phyloP scores from a whole-genome alignment of 2,113 vertebrate species.

The Climacteris rufus region DNA sequence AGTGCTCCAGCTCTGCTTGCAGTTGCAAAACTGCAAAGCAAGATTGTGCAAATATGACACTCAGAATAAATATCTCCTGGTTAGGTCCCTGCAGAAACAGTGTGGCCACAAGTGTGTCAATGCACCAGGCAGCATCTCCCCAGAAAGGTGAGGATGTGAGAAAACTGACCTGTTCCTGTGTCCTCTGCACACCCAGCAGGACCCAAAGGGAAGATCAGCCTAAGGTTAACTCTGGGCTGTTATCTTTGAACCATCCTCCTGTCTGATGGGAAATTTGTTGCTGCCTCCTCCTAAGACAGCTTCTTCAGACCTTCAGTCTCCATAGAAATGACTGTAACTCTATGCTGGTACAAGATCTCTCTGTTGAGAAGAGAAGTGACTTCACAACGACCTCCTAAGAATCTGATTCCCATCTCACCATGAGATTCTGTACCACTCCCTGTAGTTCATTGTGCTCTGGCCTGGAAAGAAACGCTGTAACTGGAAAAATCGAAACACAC shows the following conservation, averaged over 20 bases:
- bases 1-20: not conserved
- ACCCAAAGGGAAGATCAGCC: not conserved
- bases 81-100: not conserved
- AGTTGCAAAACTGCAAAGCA: not conserved
- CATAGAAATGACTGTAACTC: not conserved
- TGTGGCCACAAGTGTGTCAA: not conserved
- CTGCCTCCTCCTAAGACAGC: not conserved
- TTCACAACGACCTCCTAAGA: not conserved
- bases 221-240: not conserved
- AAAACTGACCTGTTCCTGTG: not conserved
- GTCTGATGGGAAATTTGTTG: not conserved
- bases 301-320: not conserved
- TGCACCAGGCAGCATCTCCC: not conserved
- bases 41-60: not conserved
- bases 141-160: not conserved
- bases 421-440: not conserved
- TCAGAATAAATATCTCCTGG: not conserved
- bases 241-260: not conserved
- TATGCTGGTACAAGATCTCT: not conserved
- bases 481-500: not conserved
- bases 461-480: not conserved
- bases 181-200: not conserved
- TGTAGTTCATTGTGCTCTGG: not conserved
- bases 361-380: not conserved
- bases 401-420: not conserved